Percentiles rank a stretch among this genome's conserved stretches.
Conservation (phyloP, 2,113 vertebrate species). For the Genyomyrus donnyi region DNA sequence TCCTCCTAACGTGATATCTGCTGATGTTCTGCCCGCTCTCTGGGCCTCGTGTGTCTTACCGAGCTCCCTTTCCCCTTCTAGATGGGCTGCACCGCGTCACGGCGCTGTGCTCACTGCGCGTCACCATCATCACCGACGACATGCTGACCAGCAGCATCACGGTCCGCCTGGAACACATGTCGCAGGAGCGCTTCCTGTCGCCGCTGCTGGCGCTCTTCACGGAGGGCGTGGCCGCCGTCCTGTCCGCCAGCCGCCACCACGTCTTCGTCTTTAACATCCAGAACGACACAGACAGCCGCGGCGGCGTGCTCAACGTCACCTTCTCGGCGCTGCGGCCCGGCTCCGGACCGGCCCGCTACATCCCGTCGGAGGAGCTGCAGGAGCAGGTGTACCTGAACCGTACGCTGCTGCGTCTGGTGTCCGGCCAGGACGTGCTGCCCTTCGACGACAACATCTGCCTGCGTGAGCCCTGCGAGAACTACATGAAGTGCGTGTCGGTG, state of each 20-base stretch:
- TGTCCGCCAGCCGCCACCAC: slow-evolving; percentile 64
- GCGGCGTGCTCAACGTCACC: slow-evolving; percentile 75
- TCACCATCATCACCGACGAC: slow-evolving; percentile 93
- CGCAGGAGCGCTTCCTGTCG: slow-evolving; percentile 91
- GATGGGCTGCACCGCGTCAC: slow-evolving; percentile 76
- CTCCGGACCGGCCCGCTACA: slow-evolving; percentile 59
- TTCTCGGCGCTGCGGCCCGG: slow-evolving; percentile 74
- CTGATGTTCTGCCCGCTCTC: neutral
- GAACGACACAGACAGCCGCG: slow-evolving; percentile 69
- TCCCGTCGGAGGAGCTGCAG: slow-evolving; percentile 73
- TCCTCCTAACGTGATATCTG: slow-evolving; percentile 57
- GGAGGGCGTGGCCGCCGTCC: slow-evolving; percentile 70
- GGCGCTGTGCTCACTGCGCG: slow-evolving; percentile 78
- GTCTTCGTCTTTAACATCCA: slow-evolving; percentile 81
- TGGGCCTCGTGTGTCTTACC: neutral
- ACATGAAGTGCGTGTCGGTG: slow-evolving; percentile 83
- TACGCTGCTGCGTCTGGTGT: slow-evolving; percentile 64
- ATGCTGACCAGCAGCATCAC: slow-evolving; percentile 98
- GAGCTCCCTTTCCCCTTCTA: slow-evolving; percentile 74
- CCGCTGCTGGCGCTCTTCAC: slow-evolving; percentile 73
- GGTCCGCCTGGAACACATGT: slow-evolving; percentile 94
- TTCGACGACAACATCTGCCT: slow-evolving; percentile 84
- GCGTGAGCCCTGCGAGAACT: slow-evolving; percentile 81
- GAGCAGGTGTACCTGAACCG: slow-evolving; percentile 82
- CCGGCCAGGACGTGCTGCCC: slow-evolving; percentile 72